Evolutionary conservation across 37 sponge, comb jelly and placozoan genomes (phyloP), one percentile per base, ranked within the genome.

Genomic region (Spongilla lacustris): DNA sequence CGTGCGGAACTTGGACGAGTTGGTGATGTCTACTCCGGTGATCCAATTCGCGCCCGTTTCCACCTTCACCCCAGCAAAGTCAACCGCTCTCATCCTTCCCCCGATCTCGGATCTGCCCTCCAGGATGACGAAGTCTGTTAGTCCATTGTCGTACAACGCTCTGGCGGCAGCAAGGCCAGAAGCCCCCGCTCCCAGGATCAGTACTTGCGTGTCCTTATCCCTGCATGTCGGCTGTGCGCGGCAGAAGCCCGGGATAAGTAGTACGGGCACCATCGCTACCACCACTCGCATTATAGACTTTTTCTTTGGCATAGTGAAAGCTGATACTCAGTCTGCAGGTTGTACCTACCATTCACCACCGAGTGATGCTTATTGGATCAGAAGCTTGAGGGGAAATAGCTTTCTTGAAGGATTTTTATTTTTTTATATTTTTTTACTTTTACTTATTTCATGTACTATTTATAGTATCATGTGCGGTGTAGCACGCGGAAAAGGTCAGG

Each of bases 11-110:
- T 32, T 80, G 17, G 32, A 24, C 0, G 30, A 31, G 29, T 50
- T 27, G 27, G 36, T 37, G 29, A 36, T 6, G 13, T 80, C 81
- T 17, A 72, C 73, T 1, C 86, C 86, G 10, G 77, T 69, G 30
- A 85, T 85, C 86, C 86, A 85, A 58, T 77, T 85, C 23, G 86
- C 86, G 26, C 86, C 86, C n/a, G 77, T 23, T 67, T 85, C 86
- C 2, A 85, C 74, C n/a, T 37, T 70, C 13, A 78, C 86, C 29
- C 79, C 79, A 21, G 41, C 71, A 9, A 78, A 78, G 23, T 32
- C 28, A 2, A 69, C 78, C 22, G 37, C n/a, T 23, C 46, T 30
- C 27, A 85, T 71, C 27, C 86, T 67, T 32, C 86, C 86, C 3
- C 86, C 86, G 71, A 85, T 85, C 23, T 85, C 79, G 28, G 31